Evolutionary conservation across 64 coral and sea anemone genomes (phyloP), one percentile per base, ranked within the genome.

Genomic region (Stylophora pistillata): DNA sequence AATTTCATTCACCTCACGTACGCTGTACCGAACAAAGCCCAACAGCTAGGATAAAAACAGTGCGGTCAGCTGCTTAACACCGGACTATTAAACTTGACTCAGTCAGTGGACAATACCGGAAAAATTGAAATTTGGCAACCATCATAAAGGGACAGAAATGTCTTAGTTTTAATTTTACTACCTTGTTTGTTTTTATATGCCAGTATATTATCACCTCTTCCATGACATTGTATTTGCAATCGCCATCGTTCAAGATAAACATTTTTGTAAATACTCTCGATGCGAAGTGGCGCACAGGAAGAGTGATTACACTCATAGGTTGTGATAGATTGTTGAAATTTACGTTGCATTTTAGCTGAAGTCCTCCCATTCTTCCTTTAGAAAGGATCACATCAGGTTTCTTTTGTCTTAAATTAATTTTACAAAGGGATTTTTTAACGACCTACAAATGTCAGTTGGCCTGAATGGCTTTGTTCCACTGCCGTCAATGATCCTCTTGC

Each of bases 1-100:
- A 78, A 78, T 56, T 56, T 78, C 75, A 78, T 78, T 56, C 75
- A 78, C 25, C 52, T 78, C 75, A 78, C 75, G 75, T 78, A 56
- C 10, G 15, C 37, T 4, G 37, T 12, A 56, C 13, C 37, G 12
- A 78, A 21, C 18, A 17, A 55, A 56, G 12, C 2, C 75, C 11
- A 56, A n/a, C 53, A n/a, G 11, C 0, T 10, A 56, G 11, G 37
- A 47, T 47, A 47, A 47, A n/a, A 66, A 23, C 10, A 66, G 21
- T 66, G 63, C 9, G 63, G 20, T 68, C 13, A 68, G 64, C 64
- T 25, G 21, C 64, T n/a, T 21, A 68, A 25, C 23, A 68, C 64
- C 23, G 23, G 64, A 12, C 23, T 25, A 12, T 68, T 68, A 68
- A 21, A 11, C 10, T 68, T 68, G 25, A 68, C 7, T 68, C 64